Percentiles rank a stretch among this genome's conserved stretches.
Conservation (phyloP, 2,797 vertebrate species). For the Prionace glauca region DNA sequence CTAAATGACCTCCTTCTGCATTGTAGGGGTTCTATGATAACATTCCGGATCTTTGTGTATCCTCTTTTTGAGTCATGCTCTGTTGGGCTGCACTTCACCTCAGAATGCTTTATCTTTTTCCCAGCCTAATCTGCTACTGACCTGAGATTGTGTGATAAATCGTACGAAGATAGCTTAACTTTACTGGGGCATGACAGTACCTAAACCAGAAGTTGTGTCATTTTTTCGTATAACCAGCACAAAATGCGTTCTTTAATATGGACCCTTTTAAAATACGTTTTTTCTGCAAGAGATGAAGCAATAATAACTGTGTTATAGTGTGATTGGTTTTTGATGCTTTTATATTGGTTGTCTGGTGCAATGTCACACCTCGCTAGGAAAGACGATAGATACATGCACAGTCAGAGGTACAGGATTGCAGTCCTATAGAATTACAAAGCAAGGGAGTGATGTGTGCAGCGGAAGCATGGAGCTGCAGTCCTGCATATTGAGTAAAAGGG, state of each 20-base stretch:
- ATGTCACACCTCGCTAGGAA: background rate
- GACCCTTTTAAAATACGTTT: background rate
- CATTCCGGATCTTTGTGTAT: background rate
- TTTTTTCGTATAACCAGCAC: background rate
- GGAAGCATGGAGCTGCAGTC: background rate
- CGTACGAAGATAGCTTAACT: background rate
- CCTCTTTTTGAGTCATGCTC: background rate
- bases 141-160: background rate
- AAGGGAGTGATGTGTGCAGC: background rate
- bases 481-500: background rate
- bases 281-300: background rate
- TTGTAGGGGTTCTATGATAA: too few species aligned
- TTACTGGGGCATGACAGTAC: background rate
- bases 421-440: background rate
- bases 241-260: background rate
- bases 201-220: background rate
- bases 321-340: background rate
- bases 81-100: background rate
- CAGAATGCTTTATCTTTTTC: background rate
- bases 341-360: background rate
- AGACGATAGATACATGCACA: background rate
- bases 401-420: background rate
- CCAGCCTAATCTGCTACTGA: background rate
- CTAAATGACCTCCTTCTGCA: too few species aligned
- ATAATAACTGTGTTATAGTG: background rate